Conservation (phyloP, 2,888 invertebrate species). For the Vesta saturnalis region DNA sequence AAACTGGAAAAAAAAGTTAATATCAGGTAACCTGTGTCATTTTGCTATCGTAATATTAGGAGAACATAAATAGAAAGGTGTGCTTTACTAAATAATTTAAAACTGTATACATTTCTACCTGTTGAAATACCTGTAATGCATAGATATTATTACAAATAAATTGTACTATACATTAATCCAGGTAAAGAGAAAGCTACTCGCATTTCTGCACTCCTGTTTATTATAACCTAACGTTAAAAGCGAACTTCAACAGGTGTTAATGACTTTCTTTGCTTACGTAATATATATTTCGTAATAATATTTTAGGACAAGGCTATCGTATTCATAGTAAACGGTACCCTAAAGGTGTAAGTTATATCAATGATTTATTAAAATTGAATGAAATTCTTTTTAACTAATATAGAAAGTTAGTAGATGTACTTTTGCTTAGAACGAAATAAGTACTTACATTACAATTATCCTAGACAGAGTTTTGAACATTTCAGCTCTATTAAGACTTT, state of each 20-base stretch:
- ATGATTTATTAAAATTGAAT: not conserved
- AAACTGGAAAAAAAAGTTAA: not conserved
- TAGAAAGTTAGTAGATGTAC: slow-evolving; percentile 8
- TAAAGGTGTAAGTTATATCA: not conserved
- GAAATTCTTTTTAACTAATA: not conserved
- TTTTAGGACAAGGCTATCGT: slow-evolving; percentile 1
- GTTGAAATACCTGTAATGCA: slow-evolving; percentile 27
- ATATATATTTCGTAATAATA: not conserved
- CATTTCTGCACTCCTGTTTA: slow-evolving; percentile 51
- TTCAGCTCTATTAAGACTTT: no score
- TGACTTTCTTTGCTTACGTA: slow-evolving; percentile 43
- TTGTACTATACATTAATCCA: not conserved
- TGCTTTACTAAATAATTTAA: not conserved
- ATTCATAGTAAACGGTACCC: not conserved
- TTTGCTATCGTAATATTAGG: slow-evolving; percentile 50
- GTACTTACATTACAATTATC: no score
- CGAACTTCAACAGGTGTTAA: slow-evolving; percentile 60
- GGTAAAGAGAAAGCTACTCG: slow-evolving; percentile 16
- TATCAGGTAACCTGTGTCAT: slow-evolving; percentile 51
- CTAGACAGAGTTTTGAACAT: no score
- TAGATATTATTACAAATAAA: slow-evolving; percentile 6
- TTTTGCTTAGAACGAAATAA: no score
- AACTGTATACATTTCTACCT: slow-evolving; percentile 43
- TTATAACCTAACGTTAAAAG: slow-evolving; percentile 57
- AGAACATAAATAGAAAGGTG: slow-evolving; percentile 45